These are phyloP conservation scores for Toxotes jaculatrix DNA, from an alignment of 2,113 vertebrate genomes.

Conservation along the genomic window DNA sequence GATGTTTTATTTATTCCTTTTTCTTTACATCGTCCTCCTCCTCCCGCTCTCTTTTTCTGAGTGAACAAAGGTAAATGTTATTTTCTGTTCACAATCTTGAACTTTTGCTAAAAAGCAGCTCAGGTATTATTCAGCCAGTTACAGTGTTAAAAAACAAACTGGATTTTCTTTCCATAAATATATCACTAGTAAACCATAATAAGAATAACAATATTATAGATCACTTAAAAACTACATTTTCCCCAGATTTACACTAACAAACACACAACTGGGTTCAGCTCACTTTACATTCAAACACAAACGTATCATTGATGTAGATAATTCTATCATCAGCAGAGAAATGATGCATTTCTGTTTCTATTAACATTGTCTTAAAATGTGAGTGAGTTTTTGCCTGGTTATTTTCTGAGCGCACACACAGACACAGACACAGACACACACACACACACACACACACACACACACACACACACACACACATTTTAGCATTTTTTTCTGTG, in stretches of 20 bases:
- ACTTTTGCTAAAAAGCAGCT: slow-evolving; percentile 5
- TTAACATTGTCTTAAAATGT: neutral
- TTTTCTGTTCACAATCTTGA: neutral
- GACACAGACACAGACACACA: too few species aligned
- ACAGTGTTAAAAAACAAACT: slow-evolving; percentile 37
- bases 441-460: neutral
- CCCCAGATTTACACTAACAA: slow-evolving; percentile 26
- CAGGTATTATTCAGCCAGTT: slow-evolving; percentile 20
- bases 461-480: neutral
- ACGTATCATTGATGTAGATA: neutral
- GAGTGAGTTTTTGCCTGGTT: neutral
- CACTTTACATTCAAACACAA: slow-evolving; percentile 5
- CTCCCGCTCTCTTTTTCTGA: neutral
- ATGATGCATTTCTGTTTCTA: neutral
- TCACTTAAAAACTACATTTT: neutral
- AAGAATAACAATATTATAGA: neutral
- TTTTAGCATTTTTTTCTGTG: neutral
- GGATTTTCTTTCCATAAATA: slow-evolving; percentile 33
- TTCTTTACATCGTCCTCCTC: neutral
- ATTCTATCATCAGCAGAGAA: neutral
- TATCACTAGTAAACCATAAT: slow-evolving; percentile 2
- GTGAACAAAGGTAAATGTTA: neutral
- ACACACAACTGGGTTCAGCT: neutral
- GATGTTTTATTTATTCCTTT: slow-evolving; percentile 10
- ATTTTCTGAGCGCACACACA: neutral